A percentile compares a stretch with the other conserved stretches of the same genome.
These are phyloP conservation scores for Ostrea edulis DNA, from an alignment of 1,140 invertebrate species.

Conservation along the genomic window DNA sequence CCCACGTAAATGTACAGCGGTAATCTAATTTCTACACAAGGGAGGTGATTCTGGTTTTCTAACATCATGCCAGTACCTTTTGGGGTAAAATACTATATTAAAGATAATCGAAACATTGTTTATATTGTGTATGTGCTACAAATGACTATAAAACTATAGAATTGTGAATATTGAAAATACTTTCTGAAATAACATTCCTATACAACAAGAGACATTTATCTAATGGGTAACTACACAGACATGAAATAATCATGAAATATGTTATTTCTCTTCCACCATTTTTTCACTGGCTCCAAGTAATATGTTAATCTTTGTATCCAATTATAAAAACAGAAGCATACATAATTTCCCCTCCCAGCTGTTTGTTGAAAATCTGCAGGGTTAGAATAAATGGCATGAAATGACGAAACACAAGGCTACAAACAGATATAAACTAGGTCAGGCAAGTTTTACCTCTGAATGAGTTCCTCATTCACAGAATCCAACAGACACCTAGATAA, in stretches of 20 bases:
- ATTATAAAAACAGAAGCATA: neutral
- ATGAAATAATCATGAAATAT: neutral
- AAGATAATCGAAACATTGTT: neutral
- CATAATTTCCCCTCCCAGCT: neutral
- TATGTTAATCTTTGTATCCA: neutral
- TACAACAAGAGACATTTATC: neutral
- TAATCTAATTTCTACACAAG: neutral
- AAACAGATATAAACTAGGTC: conserved; percentile 33
- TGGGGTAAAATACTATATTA: neutral
- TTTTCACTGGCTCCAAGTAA: neutral
- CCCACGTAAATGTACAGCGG: neutral
- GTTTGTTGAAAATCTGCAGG: neutral
- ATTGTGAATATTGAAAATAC: neutral
- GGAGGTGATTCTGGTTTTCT: neutral
- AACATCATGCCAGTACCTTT: neutral
- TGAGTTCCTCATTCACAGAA: conserved; percentile 79
- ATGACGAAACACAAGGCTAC: conserved; percentile 24
- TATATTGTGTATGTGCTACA: no score
- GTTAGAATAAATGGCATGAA: conserved; percentile 20
- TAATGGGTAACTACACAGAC: neutral
- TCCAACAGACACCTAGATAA: conserved; percentile 77
- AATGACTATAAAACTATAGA: neutral
- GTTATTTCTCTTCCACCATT: neutral
- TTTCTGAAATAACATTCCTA: neutral
- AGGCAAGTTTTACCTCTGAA: conserved; percentile 73